Percentiles rank a stretch among this genome's conserved stretches.
These are phyloP conservation scores for Cephus sareptanus DNA, from an alignment of 2,888 invertebrate genomes.

Conservation along the genomic window DNA sequence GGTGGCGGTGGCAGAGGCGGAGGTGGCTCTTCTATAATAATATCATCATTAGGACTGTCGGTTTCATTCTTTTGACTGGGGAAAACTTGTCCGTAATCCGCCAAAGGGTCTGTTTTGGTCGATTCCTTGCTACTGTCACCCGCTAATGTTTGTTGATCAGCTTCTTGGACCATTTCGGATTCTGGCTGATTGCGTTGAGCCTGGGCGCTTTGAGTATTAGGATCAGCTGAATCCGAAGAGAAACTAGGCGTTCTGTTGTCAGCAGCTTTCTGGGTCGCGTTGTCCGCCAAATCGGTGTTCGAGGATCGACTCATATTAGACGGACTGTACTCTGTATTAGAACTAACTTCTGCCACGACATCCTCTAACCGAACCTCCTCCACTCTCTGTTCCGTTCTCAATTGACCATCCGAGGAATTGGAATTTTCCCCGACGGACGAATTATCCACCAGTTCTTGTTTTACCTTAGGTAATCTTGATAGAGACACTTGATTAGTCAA, in stretches of 20 bases:
- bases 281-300: constrained; percentile 49
- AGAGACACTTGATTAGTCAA: constrained; percentile 59
- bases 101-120: constrained; percentile 35
- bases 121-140: constrained; percentile 34
- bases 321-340: constrained; percentile 54
- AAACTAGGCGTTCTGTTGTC: constrained; percentile 32
- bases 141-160: constrained; percentile 36
- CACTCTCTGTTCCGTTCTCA: constrained; percentile 59
- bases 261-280: constrained; percentile 46
- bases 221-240: background rate
- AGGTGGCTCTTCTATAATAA: constrained; percentile 43
- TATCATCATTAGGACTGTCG: constrained; percentile 43
- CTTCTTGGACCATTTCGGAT: constrained; percentile 31
- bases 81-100: constrained; percentile 42
- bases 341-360: constrained; percentile 59
- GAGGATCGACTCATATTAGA: constrained; percentile 48
- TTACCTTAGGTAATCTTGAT: constrained; percentile 54
- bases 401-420: constrained; percentile 59
- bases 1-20: constrained; percentile 24
- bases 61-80: constrained; percentile 43
- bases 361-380: constrained; percentile 62
- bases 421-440: constrained; percentile 61
- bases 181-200: constrained; percentile 26
- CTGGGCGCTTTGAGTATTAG: background rate
- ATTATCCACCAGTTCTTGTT: constrained; percentile 54